phyloP scores from a whole-genome alignment of 2,888 invertebrate species.

The Nomada fabriciana region DNA sequence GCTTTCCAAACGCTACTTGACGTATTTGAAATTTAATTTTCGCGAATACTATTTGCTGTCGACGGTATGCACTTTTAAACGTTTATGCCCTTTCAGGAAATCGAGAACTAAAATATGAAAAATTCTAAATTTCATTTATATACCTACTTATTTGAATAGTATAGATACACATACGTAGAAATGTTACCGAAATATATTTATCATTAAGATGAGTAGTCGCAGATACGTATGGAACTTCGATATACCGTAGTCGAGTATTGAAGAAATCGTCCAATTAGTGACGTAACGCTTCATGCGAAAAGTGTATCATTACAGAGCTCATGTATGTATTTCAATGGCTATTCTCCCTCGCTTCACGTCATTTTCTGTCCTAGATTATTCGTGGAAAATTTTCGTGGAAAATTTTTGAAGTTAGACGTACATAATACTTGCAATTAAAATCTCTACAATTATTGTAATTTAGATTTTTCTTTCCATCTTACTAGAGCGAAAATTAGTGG shows the following conservation, averaged over 20 bases:
- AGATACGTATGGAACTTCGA: slow-evolving; percentile 23
- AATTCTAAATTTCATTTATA: too few species aligned
- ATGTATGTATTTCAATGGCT: not conserved
- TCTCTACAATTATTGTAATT: not conserved
- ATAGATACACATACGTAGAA: too few species aligned
- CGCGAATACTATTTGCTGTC: too few species aligned
- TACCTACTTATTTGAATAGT: too few species aligned
- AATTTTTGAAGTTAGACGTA: not conserved
- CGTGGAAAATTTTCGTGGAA: not conserved
- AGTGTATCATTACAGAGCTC: slow-evolving; percentile 14
- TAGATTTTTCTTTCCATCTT: not conserved
- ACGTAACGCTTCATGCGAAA: slow-evolving; percentile 15
- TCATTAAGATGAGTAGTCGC: not conserved
- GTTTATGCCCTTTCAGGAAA: too few species aligned
- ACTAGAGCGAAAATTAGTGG: not conserved
- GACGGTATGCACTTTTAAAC: too few species aligned
- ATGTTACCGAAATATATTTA: not conserved
- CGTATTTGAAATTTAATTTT: too few species aligned
- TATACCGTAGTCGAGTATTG: slow-evolving; percentile 7
- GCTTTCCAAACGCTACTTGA: too few species aligned
- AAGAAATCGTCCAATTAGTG: slow-evolving; percentile 29
- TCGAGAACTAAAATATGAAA: not conserved
- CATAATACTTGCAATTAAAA: not conserved
- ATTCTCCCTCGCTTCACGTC: not conserved
- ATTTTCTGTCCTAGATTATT: not conserved